Base-by-base conservation (phyloP, 2,113 vertebrate species). In the Ophthalmolycus amberensis region DNA sequence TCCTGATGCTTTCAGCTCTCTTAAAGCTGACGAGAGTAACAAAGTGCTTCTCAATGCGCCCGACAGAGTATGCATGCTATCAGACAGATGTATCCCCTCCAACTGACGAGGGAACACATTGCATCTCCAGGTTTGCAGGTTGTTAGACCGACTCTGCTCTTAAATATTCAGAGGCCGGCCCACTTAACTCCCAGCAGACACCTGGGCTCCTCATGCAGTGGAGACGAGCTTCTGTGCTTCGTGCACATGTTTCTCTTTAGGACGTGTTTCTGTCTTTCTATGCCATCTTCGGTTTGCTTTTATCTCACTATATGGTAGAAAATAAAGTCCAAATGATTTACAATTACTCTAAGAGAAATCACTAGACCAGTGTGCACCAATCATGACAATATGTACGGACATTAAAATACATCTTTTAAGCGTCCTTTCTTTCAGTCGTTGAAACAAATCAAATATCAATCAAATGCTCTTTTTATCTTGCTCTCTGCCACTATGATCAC, bases 141-240 rank as follows among this genome's bases (percentile, higher is more conserved):
- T 79, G 75, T 75, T 59, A 48, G 9, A 32, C 25, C 34, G 27
- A 65, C n/a, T 62, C 52, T 34, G 34, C 34, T n/a, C 54, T 25
- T 64, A 77, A 83, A 71, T 68, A 91, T 77, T 69, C 38, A 72
- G n/a, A 71, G 37, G 40, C 12, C 12, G 52, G 75, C 58, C n/a
- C 25, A 59, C 32, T 59, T 69, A 29, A 34, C 58, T 74, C 22
- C 59, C 63, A 54, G 58, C 34, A 82, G 70, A 79, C 67, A 72
- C 60, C 56, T 16, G 50, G 67, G 22, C 16, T 80, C 56, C 42
- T 77, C 62, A 77, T 68, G 62, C 18, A 48, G 48, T 12, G 42
- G 38, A 64, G 44, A 70, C 14, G 48, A 27, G 70, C 11, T 46
- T 44, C 38, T 40, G 6, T 71, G 44, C n/a, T 38, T 10, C 4